Conservation (phyloP, 2,797 vertebrate species). For the Anabacerthia variegaticeps region DNA sequence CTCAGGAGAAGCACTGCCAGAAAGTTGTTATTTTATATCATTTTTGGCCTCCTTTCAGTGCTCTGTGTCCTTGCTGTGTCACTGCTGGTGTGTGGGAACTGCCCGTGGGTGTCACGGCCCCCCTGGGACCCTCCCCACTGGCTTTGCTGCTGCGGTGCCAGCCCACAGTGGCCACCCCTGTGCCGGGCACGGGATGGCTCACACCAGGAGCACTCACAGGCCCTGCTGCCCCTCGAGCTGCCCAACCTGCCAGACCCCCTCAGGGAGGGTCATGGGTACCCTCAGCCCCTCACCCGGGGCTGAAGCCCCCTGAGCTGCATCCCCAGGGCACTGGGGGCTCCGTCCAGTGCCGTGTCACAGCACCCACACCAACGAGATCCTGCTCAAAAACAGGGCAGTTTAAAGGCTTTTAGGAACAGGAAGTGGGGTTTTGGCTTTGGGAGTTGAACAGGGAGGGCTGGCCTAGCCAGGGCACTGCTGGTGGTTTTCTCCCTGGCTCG, state of each 20-base stretch:
- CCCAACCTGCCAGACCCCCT: background rate
- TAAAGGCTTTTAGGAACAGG: rapidly evolving
- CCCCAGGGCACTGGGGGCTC: background rate
- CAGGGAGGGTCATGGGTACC: background rate
- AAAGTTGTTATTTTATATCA: background rate
- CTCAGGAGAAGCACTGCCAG: background rate
- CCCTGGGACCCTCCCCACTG: background rate
- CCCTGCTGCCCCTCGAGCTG: background rate
- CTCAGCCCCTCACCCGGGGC: background rate
- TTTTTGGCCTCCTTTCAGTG: background rate
- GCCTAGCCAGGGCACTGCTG: background rate
- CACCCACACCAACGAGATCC: background rate
- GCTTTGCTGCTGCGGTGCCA: too few species aligned
- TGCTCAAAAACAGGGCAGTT: background rate
- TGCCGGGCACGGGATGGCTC: background rate
- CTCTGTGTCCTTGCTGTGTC: background rate
- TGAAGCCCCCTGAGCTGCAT: background rate
- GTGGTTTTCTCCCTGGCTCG: background rate
- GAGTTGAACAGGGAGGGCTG: background rate
- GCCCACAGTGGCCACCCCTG: background rate
- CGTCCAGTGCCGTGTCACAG: background rate
- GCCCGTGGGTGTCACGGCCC: background rate
- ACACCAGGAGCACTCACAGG: background rate
- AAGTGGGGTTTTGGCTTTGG: background rate
- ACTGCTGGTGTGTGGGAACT: rapidly evolving